phyloP scores from a whole-genome alignment of 1,140 invertebrate genomes.

The Drosophila parabipectinata region DNA sequence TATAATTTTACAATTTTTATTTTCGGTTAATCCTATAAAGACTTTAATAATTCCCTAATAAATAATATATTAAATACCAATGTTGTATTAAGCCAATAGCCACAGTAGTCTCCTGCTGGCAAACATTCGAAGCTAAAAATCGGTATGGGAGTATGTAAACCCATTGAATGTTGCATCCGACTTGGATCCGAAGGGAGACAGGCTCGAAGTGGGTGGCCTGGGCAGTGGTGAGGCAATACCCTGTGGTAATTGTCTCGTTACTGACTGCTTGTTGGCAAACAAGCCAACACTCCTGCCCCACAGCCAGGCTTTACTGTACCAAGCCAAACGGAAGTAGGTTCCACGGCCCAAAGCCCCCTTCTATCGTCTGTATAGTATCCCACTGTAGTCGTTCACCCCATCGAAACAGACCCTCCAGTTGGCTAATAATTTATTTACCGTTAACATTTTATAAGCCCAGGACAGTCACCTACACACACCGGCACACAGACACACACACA shows the following conservation, averaged over 20 bases:
- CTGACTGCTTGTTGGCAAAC: slow-evolving; percentile 75
- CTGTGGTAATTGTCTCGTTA: slow-evolving; percentile 79
- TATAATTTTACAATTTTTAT: background rate
- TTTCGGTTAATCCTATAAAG: background rate
- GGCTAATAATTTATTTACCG: slow-evolving; percentile 81
- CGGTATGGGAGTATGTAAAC: slow-evolving; percentile 48
- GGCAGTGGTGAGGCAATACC: slow-evolving; percentile 26
- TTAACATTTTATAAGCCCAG: slow-evolving; percentile 71
- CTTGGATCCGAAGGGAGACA: slow-evolving; percentile 16
- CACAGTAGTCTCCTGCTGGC: slow-evolving; percentile 41
- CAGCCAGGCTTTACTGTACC: slow-evolving; percentile 32
- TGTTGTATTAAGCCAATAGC: background rate
- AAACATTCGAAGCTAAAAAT: slow-evolving; percentile 40
- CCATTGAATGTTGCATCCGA: slow-evolving; percentile 72
- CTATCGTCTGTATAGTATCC: slow-evolving; percentile 2
- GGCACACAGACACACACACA: background rate
- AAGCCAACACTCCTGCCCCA: slow-evolving; percentile 41
- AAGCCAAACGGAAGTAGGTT: slow-evolving; percentile 49
- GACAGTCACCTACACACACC: slow-evolving; percentile 25
- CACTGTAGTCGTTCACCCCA: background rate
- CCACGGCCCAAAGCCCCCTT: slow-evolving; percentile 15
- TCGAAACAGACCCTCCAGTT: slow-evolving; percentile 16
- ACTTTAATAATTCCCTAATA: background rate
- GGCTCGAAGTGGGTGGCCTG: background rate
- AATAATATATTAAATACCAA: background rate